Evolutionary conservation across 1,140 invertebrate genomes (phyloP).

Genomic region (Orchesella cincta): DNA sequence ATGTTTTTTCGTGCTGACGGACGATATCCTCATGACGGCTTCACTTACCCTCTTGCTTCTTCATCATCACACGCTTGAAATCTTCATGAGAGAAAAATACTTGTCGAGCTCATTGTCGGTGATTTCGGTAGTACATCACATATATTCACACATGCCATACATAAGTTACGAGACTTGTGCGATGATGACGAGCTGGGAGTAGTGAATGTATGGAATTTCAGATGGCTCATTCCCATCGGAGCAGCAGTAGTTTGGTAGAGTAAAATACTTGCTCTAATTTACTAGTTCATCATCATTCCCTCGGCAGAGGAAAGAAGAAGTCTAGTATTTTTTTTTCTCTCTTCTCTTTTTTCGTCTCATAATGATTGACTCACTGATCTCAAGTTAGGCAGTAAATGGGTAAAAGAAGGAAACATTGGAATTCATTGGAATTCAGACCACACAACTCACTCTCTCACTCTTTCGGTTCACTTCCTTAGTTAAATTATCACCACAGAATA

Average conservation of each 20-base stretch:
- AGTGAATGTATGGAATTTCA: constrained; percentile 25
- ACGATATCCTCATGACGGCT: constrained; percentile 28
- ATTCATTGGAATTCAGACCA: constrained; percentile 30
- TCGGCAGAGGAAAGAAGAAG: not conserved
- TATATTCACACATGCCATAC: constrained; percentile 17
- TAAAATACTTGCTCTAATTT: not conserved
- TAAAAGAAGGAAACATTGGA: constrained; percentile 9
- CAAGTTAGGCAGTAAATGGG: not conserved
- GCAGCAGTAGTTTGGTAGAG: not conserved
- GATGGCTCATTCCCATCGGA: constrained; percentile 25
- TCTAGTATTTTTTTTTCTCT: not conserved
- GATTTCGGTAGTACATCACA: constrained; percentile 20
- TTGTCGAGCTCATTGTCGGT: constrained; percentile 28
- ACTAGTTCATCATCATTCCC: constrained; percentile 13
- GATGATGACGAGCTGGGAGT: not conserved
- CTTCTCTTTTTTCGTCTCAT: not conserved
- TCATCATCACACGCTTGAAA: constrained; percentile 24
- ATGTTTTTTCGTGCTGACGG: constrained; percentile 26
- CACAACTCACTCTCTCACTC: constrained; percentile 17
- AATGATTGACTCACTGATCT: constrained; percentile 12
- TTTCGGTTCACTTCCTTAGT: constrained; percentile 1
- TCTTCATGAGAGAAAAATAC: constrained; percentile 26
- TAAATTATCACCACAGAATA: constrained; percentile 3
- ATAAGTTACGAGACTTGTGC: constrained; percentile 2
- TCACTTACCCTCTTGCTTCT: not conserved